phyloP scores from a whole-genome alignment of 2,113 vertebrate species.

The Labrus mixtus region DNA sequence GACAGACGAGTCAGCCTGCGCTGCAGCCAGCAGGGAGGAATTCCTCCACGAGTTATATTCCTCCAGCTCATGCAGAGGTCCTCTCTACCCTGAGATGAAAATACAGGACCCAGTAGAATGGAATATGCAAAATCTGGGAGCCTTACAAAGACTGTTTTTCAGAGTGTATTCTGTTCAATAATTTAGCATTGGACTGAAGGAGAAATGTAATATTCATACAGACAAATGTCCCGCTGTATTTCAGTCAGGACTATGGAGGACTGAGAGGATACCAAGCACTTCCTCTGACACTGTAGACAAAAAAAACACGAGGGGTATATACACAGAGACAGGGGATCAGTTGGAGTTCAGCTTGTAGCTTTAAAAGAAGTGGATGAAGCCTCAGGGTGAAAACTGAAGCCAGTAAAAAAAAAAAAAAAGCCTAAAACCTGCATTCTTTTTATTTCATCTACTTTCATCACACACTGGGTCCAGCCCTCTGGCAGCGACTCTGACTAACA shows the following conservation, averaged over 20 bases:
- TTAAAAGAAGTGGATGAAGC: neutral
- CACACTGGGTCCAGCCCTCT: too few species aligned
- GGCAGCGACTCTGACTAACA: too few species aligned
- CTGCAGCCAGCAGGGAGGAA: slow-evolving; percentile 78
- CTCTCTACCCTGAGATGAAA: slow-evolving; percentile 32
- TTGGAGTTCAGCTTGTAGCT: slow-evolving; percentile 13
- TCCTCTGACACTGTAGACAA: slow-evolving; percentile 23
- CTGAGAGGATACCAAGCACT: slow-evolving; percentile 41
- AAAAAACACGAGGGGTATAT: neutral
- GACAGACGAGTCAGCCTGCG: slow-evolving; percentile 62
- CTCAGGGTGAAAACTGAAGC: neutral
- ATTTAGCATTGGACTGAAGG: slow-evolving; percentile 70
- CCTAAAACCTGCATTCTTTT: neutral
- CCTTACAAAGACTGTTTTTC: slow-evolving; percentile 61
- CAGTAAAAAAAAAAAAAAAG: neutral
- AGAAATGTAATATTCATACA: slow-evolving; percentile 76
- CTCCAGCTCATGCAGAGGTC: slow-evolving; percentile 46
- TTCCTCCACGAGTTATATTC: slow-evolving; percentile 72
- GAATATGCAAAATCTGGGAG: slow-evolving; percentile 47
- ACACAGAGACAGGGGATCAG: slow-evolving; percentile 24
- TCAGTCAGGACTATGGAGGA: slow-evolving; percentile 48
- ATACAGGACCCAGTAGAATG: slow-evolving; percentile 39
- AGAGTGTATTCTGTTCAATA: slow-evolving; percentile 81
- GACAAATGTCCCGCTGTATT: slow-evolving; percentile 77
- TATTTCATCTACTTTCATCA: too few species aligned